These are phyloP conservation scores for Todiramphus chloris DNA, from an alignment of 2,113 vertebrate species.

Conservation along the genomic window DNA sequence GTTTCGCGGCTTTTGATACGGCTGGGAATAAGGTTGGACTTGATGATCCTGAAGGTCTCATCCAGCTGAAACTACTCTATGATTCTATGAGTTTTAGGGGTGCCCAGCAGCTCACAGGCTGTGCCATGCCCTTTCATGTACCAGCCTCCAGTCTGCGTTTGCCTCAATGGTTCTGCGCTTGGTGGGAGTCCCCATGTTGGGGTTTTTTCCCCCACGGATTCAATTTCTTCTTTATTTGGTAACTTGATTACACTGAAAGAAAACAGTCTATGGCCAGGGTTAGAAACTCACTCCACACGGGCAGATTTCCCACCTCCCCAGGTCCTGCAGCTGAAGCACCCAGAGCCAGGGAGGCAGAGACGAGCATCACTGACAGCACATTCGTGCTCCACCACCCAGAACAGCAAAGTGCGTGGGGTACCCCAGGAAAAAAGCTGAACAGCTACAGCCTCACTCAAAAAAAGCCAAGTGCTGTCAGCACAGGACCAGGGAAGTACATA, in stretches of 20 bases:
- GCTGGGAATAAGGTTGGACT: too few species aligned
- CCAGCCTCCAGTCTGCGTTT: not conserved
- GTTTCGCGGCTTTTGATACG: too few species aligned
- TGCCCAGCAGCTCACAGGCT: not conserved
- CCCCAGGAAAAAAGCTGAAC: not conserved
- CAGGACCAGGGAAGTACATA: not conserved
- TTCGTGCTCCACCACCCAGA: not conserved
- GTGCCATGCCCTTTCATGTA: accelerated
- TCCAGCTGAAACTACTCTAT: too few species aligned
- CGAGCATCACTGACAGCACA: not conserved
- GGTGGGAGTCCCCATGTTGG: not conserved
- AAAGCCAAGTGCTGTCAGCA: not conserved
- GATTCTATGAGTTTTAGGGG: not conserved
- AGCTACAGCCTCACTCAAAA: not conserved
- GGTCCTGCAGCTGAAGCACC: not conserved
- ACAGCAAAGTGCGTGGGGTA: accelerated
- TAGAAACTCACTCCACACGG: not conserved
- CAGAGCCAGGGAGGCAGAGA: not conserved
- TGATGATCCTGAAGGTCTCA: too few species aligned
- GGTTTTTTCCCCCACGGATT: not conserved
- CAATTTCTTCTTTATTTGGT: not conserved
- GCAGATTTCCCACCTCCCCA: not conserved
- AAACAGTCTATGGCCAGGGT: not conserved
- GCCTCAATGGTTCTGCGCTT: not conserved
- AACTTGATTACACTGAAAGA: not conserved